Evolutionary conservation across 2,888 invertebrate genomes (phyloP).

Genomic region (Timema cristinae): DNA sequence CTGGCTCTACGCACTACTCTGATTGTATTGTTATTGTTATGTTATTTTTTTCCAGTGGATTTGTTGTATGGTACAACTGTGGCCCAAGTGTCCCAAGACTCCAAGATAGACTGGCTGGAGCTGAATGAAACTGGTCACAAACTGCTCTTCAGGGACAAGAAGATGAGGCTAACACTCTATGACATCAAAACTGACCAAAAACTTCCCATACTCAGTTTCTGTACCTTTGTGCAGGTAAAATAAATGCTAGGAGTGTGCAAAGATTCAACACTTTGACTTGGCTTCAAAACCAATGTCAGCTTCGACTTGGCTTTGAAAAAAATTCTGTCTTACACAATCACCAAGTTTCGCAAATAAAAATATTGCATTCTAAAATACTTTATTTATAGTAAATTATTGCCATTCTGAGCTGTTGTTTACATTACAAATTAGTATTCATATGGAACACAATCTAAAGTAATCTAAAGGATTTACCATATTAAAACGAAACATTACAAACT

Average conservation of each 20-base stretch:
- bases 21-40: too few species aligned
- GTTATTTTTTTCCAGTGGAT: constrained; percentile 46
- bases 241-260: background rate
- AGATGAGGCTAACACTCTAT: constrained; percentile 61
- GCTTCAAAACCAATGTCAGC: background rate
- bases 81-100: constrained; percentile 84
- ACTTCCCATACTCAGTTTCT: constrained; percentile 65
- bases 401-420: too few species aligned
- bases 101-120: constrained; percentile 96
- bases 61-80: constrained; percentile 55
- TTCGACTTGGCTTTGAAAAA: too few species aligned
- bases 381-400: too few species aligned
- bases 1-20: too few species aligned
- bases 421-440: too few species aligned
- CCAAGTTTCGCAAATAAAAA: too few species aligned
- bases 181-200: constrained; percentile 58
- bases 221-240: constrained; percentile 56
- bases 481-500: too few species aligned
- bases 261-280: background rate
- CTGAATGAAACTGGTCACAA: constrained; percentile 92
- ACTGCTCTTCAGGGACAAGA: constrained; percentile 85
- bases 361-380: too few species aligned
- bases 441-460: too few species aligned
- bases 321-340: too few species aligned
- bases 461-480: too few species aligned